Conservation (phyloP, 2,888 invertebrate genomes). For the Drosophila neotestacea region DNA sequence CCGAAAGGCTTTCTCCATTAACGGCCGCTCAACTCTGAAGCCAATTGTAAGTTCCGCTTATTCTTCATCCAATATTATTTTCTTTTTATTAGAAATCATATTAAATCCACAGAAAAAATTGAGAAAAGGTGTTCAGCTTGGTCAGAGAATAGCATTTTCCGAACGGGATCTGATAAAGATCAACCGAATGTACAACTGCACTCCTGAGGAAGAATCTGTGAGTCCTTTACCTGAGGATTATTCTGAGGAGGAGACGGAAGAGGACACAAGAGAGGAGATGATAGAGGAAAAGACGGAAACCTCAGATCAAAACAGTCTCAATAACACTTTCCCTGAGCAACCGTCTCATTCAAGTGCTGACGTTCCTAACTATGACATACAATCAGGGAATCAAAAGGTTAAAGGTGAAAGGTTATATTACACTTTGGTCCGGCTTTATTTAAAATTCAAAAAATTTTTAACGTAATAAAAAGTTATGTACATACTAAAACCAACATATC, state of each 20-base stretch:
- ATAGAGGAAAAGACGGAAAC: not conserved
- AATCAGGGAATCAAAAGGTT: no score
- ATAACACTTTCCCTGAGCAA: no score
- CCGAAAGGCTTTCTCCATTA: conserved; percentile 90
- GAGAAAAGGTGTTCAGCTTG: conserved; percentile 85
- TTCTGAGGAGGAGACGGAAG: not conserved
- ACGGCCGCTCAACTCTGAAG: conserved; percentile 84
- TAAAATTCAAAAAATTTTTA: no score
- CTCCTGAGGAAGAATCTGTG: not conserved
- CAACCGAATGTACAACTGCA: conserved; percentile 91
- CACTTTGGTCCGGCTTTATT: no score
- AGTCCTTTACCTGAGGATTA: not conserved
- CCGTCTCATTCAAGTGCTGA: no score
- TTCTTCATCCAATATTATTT: no score
- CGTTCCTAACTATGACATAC: no score
- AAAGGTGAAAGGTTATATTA: no score
- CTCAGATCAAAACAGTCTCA: not conserved
- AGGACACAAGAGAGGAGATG: not conserved
- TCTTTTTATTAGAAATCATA: not conserved
- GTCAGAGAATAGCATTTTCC: conserved; percentile 91
- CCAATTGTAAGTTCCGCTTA: conserved; percentile 23
- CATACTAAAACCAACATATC: no score
- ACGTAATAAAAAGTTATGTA: no score
- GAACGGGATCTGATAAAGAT: conserved; percentile 90
- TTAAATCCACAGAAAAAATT: not conserved